These are phyloP conservation scores for Peromyscus leucopus DNA, from an alignment of 2,113 vertebrate species.

Conservation along the genomic window DNA sequence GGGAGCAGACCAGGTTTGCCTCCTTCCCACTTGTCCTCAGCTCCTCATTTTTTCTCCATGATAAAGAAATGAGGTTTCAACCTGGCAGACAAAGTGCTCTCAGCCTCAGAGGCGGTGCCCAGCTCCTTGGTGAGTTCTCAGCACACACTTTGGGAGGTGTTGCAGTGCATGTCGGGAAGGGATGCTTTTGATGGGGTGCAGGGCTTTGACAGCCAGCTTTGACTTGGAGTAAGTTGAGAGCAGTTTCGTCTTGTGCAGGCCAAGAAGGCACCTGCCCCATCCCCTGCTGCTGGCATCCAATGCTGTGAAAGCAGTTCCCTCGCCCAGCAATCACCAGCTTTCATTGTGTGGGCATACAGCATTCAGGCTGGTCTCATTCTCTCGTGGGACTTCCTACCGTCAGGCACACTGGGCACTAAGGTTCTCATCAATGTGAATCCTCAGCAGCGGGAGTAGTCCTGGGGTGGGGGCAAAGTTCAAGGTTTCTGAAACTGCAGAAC, in stretches of 20 bases:
- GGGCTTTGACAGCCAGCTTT: neutral
- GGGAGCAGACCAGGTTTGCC: rapidly evolving
- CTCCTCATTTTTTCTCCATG: neutral
- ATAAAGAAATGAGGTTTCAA: conserved; percentile 64
- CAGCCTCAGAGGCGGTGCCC: neutral
- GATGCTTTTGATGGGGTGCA: conserved; percentile 16
- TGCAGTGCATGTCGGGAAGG: neutral
- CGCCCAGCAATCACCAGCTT: neutral
- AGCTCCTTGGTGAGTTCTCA: conserved; percentile 18
- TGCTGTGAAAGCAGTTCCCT: conserved; percentile 27
- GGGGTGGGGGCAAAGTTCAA: neutral
- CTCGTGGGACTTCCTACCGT: neutral
- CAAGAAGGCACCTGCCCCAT: neutral
- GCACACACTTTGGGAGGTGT: neutral
- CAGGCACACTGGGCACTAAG: neutral
- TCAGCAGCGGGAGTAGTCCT: neutral
- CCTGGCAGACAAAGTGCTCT: conserved; percentile 29
- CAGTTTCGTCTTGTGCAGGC: conserved; percentile 25
- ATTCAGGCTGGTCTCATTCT: neutral
- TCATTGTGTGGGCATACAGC: neutral
- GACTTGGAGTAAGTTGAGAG: neutral
- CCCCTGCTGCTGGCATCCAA: neutral
- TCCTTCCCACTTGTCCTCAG: neutral
- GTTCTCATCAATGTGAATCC: neutral
- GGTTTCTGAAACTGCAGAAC: neutral